These are phyloP conservation scores for Unio delphinus DNA, from an alignment of 2,888 invertebrate species.

Conservation along the genomic window DNA sequence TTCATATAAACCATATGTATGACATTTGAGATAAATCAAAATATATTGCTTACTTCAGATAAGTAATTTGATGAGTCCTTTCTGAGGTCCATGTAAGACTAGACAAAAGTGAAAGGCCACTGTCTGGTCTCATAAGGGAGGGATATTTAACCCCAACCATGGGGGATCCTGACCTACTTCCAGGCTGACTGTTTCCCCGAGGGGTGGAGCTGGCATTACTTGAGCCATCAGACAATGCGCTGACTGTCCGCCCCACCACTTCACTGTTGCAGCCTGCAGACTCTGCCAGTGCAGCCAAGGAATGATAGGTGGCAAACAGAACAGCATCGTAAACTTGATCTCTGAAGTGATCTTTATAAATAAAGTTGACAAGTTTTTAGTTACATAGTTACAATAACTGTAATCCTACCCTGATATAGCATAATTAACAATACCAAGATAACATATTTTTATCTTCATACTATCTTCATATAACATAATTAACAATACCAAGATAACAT, in stretches of 20 bases:
- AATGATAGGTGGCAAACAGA: conserved; percentile 57
- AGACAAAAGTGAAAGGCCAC: conserved; percentile 63
- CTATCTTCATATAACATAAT: too few relatives aligned
- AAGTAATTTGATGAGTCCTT: conserved; percentile 52
- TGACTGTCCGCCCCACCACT: conserved; percentile 54
- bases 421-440: too few relatives aligned
- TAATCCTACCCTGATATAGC: too few relatives aligned
- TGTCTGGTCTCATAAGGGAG: conserved; percentile 46
- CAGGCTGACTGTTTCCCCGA: conserved; percentile 17
- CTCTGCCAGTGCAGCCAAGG: conserved; percentile 66
- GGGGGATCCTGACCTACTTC: conserved; percentile 31
- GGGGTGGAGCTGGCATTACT: conserved; percentile 46
- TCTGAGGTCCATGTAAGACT: conserved; percentile 66
- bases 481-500: too few relatives aligned
- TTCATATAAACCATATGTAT: neutral
- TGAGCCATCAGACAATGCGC: conserved; percentile 46
- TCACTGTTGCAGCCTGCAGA: conserved; percentile 67
- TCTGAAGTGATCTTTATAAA: conserved; percentile 58
- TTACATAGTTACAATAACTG: too few relatives aligned
- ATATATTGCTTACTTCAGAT: conserved; percentile 59
- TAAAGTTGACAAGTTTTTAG: too few relatives aligned
- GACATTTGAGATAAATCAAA: neutral
- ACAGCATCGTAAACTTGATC: conserved; percentile 66
- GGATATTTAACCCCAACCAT: conserved; percentile 11
- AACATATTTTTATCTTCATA: too few relatives aligned